A percentile compares a stretch with the other conserved stretches of the same genome.
phyloP scores from a whole-genome alignment of 2,113 vertebrate genomes.

The Vicugna pacos region DNA sequence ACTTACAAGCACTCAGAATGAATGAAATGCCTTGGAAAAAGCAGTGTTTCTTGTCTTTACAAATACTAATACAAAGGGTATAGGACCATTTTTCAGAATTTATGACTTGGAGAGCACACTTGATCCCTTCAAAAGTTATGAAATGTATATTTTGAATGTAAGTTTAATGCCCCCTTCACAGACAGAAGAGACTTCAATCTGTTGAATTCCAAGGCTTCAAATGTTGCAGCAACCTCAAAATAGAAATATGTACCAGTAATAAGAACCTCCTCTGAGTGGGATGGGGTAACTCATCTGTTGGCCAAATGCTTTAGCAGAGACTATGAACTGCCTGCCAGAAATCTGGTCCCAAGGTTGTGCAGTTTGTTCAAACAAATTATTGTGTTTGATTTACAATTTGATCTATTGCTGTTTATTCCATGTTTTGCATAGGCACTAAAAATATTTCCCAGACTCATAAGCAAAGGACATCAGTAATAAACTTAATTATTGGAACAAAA shows the following conservation, averaged over 20 bases:
- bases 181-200: neutral
- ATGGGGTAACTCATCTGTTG: neutral
- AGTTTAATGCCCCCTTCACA: constrained; percentile 8
- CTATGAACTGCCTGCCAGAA: constrained; percentile 20
- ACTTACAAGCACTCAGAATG: constrained; percentile 4
- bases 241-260: neutral
- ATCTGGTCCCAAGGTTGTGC: neutral
- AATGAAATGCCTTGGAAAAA: neutral
- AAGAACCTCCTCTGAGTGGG: neutral
- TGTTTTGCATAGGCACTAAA: constrained; percentile 11
- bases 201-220: constrained; percentile 35
- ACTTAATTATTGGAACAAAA: neutral
- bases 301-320: constrained; percentile 61
- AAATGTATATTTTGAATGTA: neutral
- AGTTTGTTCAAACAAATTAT: constrained; percentile 21
- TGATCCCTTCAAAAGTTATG: neutral
- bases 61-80: neutral
- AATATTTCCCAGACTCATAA: neutral
- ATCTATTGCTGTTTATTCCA: neutral
- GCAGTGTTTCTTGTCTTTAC: neutral
- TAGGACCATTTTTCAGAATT: neutral
- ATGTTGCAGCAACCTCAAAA: neutral
- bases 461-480: neutral
- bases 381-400: neutral
- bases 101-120: neutral